phyloP scores from a whole-genome alignment of 1,140 invertebrate species.

The Hylaeus anthracinus region DNA sequence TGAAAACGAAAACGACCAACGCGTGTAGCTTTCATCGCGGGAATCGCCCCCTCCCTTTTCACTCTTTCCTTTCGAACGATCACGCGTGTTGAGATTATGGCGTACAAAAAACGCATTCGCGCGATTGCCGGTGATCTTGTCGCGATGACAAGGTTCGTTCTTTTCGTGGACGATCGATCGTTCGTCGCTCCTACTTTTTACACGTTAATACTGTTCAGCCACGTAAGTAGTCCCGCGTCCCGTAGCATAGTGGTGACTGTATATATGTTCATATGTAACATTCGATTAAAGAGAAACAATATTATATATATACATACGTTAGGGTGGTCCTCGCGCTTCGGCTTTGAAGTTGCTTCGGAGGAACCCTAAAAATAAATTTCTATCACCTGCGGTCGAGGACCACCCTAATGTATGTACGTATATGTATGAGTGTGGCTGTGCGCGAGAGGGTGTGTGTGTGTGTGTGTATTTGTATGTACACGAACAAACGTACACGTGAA shows the following conservation, averaged over 20 bases:
- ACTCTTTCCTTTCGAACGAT: neutral
- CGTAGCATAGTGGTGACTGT: conserved; percentile 75
- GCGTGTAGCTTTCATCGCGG: too few relatives aligned
- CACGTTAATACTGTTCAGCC: conserved; percentile 52
- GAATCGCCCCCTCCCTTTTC: neutral
- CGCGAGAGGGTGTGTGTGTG: neutral
- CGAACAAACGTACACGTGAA: conserved; percentile 56
- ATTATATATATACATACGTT: conserved; percentile 23
- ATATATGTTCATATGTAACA: conserved; percentile 79
- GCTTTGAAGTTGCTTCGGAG: too few relatives aligned
- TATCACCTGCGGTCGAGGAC: too few relatives aligned
- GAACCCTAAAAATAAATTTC: too few relatives aligned
- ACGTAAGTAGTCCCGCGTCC: conserved; percentile 64
- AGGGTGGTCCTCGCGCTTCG: too few relatives aligned
- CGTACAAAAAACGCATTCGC: neutral
- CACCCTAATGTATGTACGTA: neutral
- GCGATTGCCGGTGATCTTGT: neutral
- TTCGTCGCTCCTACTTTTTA: conserved; percentile 43
- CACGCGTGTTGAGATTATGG: neutral
- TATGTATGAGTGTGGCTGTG: neutral
- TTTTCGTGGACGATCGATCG: conserved; percentile 36
- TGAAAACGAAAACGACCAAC: neutral
- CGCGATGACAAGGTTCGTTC: conserved; percentile 3
- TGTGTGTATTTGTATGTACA: conserved; percentile 10
- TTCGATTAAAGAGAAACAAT: conserved; percentile 64